Conservation (phyloP, 2,888 invertebrate genomes). For the Eurytoma californica region DNA sequence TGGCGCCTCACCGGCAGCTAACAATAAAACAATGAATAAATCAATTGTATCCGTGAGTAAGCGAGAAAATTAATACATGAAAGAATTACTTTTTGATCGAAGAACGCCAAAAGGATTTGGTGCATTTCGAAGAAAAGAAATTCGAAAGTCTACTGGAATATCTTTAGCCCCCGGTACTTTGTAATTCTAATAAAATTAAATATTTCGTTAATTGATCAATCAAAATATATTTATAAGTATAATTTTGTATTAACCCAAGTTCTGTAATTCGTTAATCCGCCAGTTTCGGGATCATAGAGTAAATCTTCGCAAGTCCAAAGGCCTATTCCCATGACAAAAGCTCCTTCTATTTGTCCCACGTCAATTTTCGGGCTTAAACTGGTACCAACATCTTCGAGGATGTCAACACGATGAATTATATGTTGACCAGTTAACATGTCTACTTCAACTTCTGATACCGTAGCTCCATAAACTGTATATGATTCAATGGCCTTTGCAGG, state of each 20-base stretch:
- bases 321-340: constrained; percentile 86
- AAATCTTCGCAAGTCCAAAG: constrained; percentile 86
- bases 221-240: too few species aligned
- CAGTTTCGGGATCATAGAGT: constrained; percentile 80
- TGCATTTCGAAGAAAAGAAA: constrained; percentile 82
- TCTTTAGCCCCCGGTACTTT: constrained; percentile 86
- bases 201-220: too few species aligned
- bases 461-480: constrained; percentile 82
- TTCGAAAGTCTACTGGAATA: constrained; percentile 86
- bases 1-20: constrained; percentile 79
- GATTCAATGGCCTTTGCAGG: not conserved
- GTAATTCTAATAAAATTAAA: constrained; percentile 67
- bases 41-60: too few species aligned
- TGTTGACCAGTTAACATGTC: constrained; percentile 88
- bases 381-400: constrained; percentile 85
- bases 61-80: too few species aligned
- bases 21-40: not conserved
- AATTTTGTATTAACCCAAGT: constrained; percentile 80
- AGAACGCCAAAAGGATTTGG: constrained; percentile 82
- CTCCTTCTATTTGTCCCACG: constrained; percentile 87
- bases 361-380: constrained; percentile 85
- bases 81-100: constrained; percentile 81
- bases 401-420: constrained; percentile 81
- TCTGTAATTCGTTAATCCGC: constrained; percentile 83
- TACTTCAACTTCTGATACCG: constrained; percentile 83